phyloP scores from a whole-genome alignment of 2,113 vertebrate species.

The Elanoides forficatus region DNA sequence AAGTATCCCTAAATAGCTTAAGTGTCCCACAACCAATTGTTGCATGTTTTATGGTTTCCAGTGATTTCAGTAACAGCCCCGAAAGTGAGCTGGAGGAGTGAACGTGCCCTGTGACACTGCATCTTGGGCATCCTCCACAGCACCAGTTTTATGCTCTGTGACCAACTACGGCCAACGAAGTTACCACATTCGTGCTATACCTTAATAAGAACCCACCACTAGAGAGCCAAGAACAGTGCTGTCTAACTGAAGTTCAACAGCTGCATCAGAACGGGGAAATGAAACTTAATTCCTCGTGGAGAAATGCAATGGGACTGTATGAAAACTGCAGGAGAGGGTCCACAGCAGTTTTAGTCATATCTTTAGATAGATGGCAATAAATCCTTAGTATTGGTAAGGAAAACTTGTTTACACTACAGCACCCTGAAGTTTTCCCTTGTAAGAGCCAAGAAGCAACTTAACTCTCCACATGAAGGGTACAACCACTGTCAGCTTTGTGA shows the following conservation, averaged over 20 bases:
- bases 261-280: neutral
- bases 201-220: accelerated
- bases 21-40: neutral
- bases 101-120: accelerated
- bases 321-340: neutral
- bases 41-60: neutral
- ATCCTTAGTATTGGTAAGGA: neutral
- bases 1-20: neutral
- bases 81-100: neutral
- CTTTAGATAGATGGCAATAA: neutral
- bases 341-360: neutral
- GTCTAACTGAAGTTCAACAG: neutral
- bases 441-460: neutral
- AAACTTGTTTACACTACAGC: neutral
- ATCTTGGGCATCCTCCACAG: neutral
- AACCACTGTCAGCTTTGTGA: neutral
- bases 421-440: neutral
- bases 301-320: neutral
- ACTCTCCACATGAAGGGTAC: neutral
- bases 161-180: neutral
- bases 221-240: neutral
- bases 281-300: neutral
- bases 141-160: neutral
- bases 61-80: neutral
- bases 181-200: accelerated